Base-by-base conservation (phyloP, 2,888 invertebrate genomes). In the Rapana venosa region DNA sequence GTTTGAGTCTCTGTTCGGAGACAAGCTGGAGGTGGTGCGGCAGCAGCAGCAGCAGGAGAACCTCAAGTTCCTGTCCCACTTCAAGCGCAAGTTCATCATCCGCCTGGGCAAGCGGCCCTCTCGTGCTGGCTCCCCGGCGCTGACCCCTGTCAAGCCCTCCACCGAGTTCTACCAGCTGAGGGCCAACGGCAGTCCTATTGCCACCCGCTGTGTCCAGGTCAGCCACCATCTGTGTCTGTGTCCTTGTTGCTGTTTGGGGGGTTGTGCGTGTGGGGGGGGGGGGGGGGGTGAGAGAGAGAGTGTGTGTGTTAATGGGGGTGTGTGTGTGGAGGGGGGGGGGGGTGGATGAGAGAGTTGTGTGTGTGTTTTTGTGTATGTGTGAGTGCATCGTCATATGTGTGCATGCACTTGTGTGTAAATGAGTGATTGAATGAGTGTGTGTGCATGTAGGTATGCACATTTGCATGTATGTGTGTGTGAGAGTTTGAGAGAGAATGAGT, bases 21-120 rank as follows among this genome's bases (percentile, higher is more conserved):
- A 98, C 95, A 98, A 98, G 95, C 96, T 98, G 93, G 99, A 99
- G 96, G 99, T 99, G 0, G 98, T 99, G 1, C 97, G 99, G 87
- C 99, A 99, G 26, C 98, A 99, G 96, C 99, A 96, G 96, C 99
- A 99, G 96, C 99, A 99, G 96, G 99, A 99, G 96, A 99, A 99
- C 96, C 97, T 99, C 92, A 99, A 96, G 96, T 99, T 99, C 95
- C 97, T 99, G 97, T 98, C 99, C 2, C 99, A 99, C 96, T 99
- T 99, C 96, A 98, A 98, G 95, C 97, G 98, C 91, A 98, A 98
- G 96, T 99, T 99, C 96, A 97, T 99, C 79, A 99, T 99, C 91
- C 98, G 98, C 81, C 92, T 94, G 79, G 96, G 96, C 30, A 95
- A 94, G 88, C 92, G 95, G 32, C 90, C 87, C 17, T 88, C 90